These are phyloP conservation scores for Calliopsis andreniformis DNA, from an alignment of 1,140 invertebrate species.

Conservation along the genomic window DNA sequence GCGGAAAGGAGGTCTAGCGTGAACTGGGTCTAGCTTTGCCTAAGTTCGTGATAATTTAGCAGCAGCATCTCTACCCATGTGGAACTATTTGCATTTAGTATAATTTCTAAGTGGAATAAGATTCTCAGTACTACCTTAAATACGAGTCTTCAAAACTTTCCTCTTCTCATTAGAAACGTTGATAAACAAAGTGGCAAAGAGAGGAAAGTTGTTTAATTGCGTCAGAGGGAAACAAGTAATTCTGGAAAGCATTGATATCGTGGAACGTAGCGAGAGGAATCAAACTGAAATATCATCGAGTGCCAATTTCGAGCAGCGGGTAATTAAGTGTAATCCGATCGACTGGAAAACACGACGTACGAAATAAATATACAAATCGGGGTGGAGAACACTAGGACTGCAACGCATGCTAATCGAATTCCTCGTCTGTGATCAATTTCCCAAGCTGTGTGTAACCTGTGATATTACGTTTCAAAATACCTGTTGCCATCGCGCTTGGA, in stretches of 20 bases:
- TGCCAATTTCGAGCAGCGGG: slow-evolving; percentile 21
- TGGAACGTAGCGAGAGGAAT: not conserved
- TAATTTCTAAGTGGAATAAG: too few species aligned
- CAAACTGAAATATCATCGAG: slow-evolving; percentile 18
- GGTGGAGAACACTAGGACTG: not conserved
- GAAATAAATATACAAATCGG: slow-evolving; percentile 30
- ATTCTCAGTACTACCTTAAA: too few species aligned
- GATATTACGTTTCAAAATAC: slow-evolving; percentile 46
- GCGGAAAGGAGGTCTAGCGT: too few species aligned
- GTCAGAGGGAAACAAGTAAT: slow-evolving; percentile 32
- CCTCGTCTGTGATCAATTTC: not conserved
- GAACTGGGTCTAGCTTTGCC: too few species aligned
- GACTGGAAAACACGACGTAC: slow-evolving; percentile 30
- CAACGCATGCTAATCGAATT: slow-evolving; percentile 37
- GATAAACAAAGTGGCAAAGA: not conserved
- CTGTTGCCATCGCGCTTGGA: slow-evolving; percentile 17
- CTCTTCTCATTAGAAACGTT: too few species aligned
- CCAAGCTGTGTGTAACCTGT: not conserved
- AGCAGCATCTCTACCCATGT: too few species aligned
- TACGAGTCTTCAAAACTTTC: too few species aligned
- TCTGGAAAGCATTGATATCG: slow-evolving; percentile 43
- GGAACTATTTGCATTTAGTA: too few species aligned
- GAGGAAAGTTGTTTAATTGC: too few species aligned
- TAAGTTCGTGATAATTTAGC: too few species aligned
- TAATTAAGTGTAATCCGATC: slow-evolving; percentile 49